Conservation (phyloP, 2,888 invertebrate genomes). For the Agapostemon virescens region DNA sequence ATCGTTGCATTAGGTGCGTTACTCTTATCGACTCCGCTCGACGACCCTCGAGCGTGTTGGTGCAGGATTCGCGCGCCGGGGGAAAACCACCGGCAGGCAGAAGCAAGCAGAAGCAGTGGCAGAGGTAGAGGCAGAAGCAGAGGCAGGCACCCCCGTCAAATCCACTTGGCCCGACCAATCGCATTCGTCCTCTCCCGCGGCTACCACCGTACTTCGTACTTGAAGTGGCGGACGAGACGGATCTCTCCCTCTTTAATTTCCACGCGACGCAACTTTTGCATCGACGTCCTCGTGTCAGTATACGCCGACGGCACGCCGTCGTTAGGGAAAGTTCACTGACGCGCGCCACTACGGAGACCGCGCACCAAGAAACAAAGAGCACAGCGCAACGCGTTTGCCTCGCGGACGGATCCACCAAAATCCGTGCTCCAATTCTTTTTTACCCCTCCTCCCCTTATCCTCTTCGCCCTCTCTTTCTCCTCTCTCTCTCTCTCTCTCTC, state of each 20-base stretch:
- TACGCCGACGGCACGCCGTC: slow-evolving; percentile 50
- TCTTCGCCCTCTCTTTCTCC: neutral
- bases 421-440: slow-evolving; percentile 37
- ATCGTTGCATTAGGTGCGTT: slow-evolving; percentile 59
- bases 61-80: slow-evolving; percentile 52
- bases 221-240: slow-evolving; percentile 66
- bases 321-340: slow-evolving; percentile 55
- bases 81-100: slow-evolving; percentile 42
- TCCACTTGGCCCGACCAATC: slow-evolving; percentile 63
- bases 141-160: slow-evolving; percentile 47
- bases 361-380: slow-evolving; percentile 53
- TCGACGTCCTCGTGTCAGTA: slow-evolving; percentile 57
- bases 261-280: slow-evolving; percentile 61
- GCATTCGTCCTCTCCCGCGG: slow-evolving; percentile 59
- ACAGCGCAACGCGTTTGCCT: slow-evolving; percentile 21
- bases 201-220: slow-evolving; percentile 57
- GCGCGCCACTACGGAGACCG: slow-evolving; percentile 24
- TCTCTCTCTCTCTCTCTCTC: too few relatives aligned
- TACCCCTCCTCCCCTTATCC: neutral
- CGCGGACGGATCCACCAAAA: slow-evolving; percentile 29
- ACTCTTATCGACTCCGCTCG: slow-evolving; percentile 59
- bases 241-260: slow-evolving; percentile 67
- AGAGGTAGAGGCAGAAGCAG: neutral
- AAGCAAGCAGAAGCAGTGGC: neutral
- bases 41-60: slow-evolving; percentile 56